These are phyloP conservation scores for Chiridota heheva DNA, from an alignment of 35 echinoderm and acorn worm genomes.

Conservation along the genomic window DNA sequence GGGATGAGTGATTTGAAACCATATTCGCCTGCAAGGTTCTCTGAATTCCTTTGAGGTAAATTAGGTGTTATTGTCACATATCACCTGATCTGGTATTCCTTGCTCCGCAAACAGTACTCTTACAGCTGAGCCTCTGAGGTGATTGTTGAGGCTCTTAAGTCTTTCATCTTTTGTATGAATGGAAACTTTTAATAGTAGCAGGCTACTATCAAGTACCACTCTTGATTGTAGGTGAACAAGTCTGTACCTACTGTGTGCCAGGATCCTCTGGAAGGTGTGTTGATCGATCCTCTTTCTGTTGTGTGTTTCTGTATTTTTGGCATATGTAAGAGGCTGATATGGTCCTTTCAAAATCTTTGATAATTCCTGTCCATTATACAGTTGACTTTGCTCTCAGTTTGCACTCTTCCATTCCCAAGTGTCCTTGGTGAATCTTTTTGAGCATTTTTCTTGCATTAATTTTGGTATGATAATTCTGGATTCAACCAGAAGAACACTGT, in stretches of 20 bases:
- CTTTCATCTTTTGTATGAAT: background rate
- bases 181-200: slow-evolving; percentile 70
- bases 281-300: slow-evolving; percentile 1
- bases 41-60: slow-evolving; percentile 24
- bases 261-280: slow-evolving; percentile 42
- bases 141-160: background rate
- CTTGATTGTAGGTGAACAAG: slow-evolving; percentile 39
- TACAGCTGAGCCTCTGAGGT: background rate
- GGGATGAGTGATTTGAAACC: slow-evolving; percentile 40
- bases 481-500: slow-evolving; percentile 10
- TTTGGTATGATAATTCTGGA: background rate
- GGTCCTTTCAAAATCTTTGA: slow-evolving; percentile 37
- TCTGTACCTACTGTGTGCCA: slow-evolving; percentile 60
- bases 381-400: slow-evolving; percentile 37
- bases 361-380: slow-evolving; percentile 50
- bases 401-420: slow-evolving; percentile 43
- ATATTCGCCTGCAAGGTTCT: slow-evolving; percentile 32
- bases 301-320: slow-evolving; percentile 14
- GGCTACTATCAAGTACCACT: slow-evolving; percentile 47
- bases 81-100: slow-evolving; percentile 27
- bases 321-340: slow-evolving; percentile 44
- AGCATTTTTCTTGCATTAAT: no score
- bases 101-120: slow-evolving; percentile 43
- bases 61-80: slow-evolving; percentile 52
- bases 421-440: slow-evolving; percentile 15